phyloP scores from a whole-genome alignment of 2,113 vertebrate species.

The Paraplagusia blochii region DNA sequence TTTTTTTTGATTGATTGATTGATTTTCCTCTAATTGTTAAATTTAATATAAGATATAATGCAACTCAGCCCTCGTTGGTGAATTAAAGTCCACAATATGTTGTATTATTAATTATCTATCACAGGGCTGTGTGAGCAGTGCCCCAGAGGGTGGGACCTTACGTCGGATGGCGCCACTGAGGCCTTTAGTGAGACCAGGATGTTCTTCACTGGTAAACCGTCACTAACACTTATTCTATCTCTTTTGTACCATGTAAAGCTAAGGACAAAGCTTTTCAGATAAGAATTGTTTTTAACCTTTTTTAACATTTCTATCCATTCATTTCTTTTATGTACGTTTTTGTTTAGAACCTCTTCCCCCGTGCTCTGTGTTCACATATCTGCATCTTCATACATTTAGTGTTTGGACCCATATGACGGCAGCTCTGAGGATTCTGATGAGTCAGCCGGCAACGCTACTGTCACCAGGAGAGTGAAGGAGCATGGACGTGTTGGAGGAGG shows the following conservation, averaged over 20 bases:
- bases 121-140: constrained; percentile 65
- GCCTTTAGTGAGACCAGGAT: constrained; percentile 38
- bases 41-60: constrained; percentile 1
- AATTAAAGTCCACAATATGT: background rate
- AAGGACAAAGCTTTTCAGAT: too few relatives aligned
- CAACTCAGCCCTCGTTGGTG: background rate
- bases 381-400: constrained; percentile 61
- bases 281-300: too few relatives aligned
- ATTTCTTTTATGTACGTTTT: too few relatives aligned
- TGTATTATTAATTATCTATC: background rate
- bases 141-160: constrained; percentile 48
- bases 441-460: constrained; percentile 13
- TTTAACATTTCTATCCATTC: too few relatives aligned
- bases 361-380: background rate
- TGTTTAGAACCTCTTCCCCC: too few relatives aligned
- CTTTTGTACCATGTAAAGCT: too few relatives aligned
- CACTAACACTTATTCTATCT: background rate
- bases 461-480: constrained; percentile 23
- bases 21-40: too few relatives aligned
- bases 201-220: constrained; percentile 49
- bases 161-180: constrained; percentile 32
- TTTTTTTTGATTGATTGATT: background rate
- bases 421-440: constrained; percentile 84
- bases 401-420: constrained; percentile 82
- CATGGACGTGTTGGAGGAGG: constrained; percentile 32